Percentiles rank a stretch among this genome's conserved stretches.
phyloP scores from a whole-genome alignment of 2,888 invertebrate species.

The Agrilus biguttatus region DNA sequence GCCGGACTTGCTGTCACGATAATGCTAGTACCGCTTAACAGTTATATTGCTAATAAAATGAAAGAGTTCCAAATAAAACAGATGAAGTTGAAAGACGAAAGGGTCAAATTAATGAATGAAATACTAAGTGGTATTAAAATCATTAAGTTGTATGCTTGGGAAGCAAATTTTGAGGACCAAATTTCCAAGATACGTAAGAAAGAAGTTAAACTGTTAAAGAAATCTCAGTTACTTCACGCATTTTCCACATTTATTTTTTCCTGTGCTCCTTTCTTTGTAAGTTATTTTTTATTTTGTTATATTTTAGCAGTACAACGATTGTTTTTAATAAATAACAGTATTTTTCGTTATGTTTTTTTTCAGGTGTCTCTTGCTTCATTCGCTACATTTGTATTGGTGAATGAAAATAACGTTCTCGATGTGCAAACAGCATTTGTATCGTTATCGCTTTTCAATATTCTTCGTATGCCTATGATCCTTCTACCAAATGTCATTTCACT shows the following conservation, averaged over 20 bases:
- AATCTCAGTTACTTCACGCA: constrained; percentile 80
- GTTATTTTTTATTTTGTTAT: constrained; percentile 19
- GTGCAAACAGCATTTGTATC: constrained; percentile 89
- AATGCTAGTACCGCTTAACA: constrained; percentile 79
- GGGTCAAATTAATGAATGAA: constrained; percentile 88
- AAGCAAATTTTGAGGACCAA: constrained; percentile 80
- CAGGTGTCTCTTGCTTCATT: constrained; percentile 78
- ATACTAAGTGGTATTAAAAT: constrained; percentile 87
- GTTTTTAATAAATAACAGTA: constrained; percentile 1
- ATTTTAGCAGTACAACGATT: too few species aligned
- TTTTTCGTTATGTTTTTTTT: too few species aligned
- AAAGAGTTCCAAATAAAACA: constrained; percentile 71
- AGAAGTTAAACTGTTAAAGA: constrained; percentile 79
- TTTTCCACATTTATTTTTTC: constrained; percentile 88
- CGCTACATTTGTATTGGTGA: constrained; percentile 75
- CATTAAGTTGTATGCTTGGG: constrained; percentile 89
- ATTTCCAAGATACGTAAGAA: constrained; percentile 73
- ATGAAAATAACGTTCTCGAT: constrained; percentile 69
- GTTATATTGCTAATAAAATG: constrained; percentile 65
- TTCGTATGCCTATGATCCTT: constrained; percentile 90
- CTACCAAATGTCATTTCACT: constrained; percentile 90
- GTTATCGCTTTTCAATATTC: constrained; percentile 91
- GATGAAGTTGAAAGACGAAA: constrained; percentile 87
- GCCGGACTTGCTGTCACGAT: constrained; percentile 89
- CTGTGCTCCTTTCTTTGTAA: constrained; percentile 87